Base-by-base conservation (phyloP, 2,797 vertebrate genomes). In the Parambassis ranga region DNA sequence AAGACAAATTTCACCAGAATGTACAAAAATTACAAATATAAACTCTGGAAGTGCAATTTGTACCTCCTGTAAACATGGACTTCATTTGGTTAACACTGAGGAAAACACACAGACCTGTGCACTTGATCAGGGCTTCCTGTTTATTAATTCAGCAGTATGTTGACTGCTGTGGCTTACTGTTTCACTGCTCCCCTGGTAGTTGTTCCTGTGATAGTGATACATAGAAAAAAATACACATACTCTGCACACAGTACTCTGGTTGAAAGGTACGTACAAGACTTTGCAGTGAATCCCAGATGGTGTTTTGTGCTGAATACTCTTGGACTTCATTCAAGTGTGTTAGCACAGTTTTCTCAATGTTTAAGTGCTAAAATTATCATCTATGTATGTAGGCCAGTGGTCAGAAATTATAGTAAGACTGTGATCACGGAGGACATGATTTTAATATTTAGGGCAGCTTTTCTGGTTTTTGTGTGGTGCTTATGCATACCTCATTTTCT, bases 131-230 rank as follows among this genome's bases (percentile, higher is more conserved):
- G 7, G 30, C 33, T 22, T 27, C 8, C 39, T 57, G 18, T 76
- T 76, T 61, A 67, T 67, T 81, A 56, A 81, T 79, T 81, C 33
- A 77, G 31, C 57, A 68, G 60, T 15, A 37, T 70, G 65, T 26
- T 60, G 28, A 39, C 52, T 42, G 47, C 53, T 38, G 42, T 43
- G 23, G 46, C 23, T 72, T 46, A 48, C 9, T 20, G 36, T 70
- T 74, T 79, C 46, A 64, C 51, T 65, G 36, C 52, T 64, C 63
- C 69, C 69, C 23, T 60, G 71, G 50, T 31, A 67, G 31, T 53
- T 72, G 27, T 58, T 7, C 18, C 46, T 15, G 37, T 39, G 63
- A 53, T 66, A 69, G 32, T 51, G 31, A 64, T 43, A 55, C 53
- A 33, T 20, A 28, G 33, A 68, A 19, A 49, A 20, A 44, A 27